These are phyloP conservation scores for Periparus ater DNA, from an alignment of 2,797 vertebrate genomes.

Conservation along the genomic window DNA sequence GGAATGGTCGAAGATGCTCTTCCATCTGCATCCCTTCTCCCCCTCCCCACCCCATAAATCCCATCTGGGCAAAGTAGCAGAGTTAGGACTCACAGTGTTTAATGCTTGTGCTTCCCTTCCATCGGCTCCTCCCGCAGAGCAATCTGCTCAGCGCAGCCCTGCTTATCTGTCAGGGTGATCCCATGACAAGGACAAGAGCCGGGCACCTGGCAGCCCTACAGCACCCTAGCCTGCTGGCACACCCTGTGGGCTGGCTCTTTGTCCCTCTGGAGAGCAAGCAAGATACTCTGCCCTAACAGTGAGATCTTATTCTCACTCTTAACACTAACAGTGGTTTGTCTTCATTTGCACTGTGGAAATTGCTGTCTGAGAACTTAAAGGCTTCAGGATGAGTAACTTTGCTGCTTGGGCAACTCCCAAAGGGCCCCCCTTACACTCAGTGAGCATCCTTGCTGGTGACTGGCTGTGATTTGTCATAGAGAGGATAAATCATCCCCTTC, in stretches of 20 bases:
- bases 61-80: slow-evolving; percentile 47
- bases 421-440: fast-evolving
- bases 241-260: neutral
- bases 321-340: neutral
- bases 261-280: neutral
- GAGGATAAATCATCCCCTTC: neutral
- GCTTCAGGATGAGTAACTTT: neutral
- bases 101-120: neutral
- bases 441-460: neutral
- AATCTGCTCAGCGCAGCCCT: neutral
- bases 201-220: fast-evolving
- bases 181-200: fast-evolving
- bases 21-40: slow-evolving; percentile 51
- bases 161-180: neutral
- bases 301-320: neutral
- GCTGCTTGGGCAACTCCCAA: neutral
- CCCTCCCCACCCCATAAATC: slow-evolving; percentile 23
- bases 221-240: neutral
- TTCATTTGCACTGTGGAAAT: neutral
- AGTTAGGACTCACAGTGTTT: neutral
- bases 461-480: neutral
- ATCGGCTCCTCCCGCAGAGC: fast-evolving
- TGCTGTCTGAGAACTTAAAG: neutral
- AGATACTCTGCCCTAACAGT: neutral
- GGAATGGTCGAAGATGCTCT: slow-evolving; percentile 32